Evolutionary conservation across 1,140 invertebrate genomes (phyloP).

Genomic region (Calosoma granatense): DNA sequence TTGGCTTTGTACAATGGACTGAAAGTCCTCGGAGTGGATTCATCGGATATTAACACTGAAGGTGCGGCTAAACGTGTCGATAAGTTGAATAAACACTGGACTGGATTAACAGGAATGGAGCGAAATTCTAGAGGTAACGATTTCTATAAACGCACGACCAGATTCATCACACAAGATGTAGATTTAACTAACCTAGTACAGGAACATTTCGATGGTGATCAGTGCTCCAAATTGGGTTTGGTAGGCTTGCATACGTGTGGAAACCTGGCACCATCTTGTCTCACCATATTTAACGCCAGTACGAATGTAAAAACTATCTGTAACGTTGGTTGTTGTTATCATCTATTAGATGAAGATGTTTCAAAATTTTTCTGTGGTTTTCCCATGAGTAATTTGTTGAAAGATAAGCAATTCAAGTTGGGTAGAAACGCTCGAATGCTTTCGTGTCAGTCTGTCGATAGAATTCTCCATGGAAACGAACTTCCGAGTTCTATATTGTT

Average conservation of each 20-base stretch:
- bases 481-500: slow-evolving; percentile 51
- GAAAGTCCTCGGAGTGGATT: slow-evolving; percentile 70
- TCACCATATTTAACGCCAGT: slow-evolving; percentile 59
- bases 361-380: slow-evolving; percentile 42
- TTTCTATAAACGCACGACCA: slow-evolving; percentile 37
- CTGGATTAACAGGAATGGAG: slow-evolving; percentile 27
- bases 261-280: slow-evolving; percentile 60
- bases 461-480: slow-evolving; percentile 45
- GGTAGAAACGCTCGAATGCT: slow-evolving; percentile 75
- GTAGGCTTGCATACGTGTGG: slow-evolving; percentile 86
- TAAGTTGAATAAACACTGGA: slow-evolving; percentile 46
- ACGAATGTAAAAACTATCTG: slow-evolving; percentile 49
- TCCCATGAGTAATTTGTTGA: slow-evolving; percentile 56
- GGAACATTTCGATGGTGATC: slow-evolving; percentile 34
- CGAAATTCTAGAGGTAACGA: slow-evolving; percentile 1
- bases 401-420: slow-evolving; percentile 41
- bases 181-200: slow-evolving; percentile 40
- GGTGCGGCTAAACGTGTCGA: slow-evolving; percentile 50
- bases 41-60: slow-evolving; percentile 49
- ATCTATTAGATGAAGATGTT: slow-evolving; percentile 50
- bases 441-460: slow-evolving; percentile 63
- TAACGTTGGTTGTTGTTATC: slow-evolving; percentile 85
- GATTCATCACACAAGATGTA: slow-evolving; percentile 38
- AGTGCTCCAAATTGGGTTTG: slow-evolving; percentile 39
- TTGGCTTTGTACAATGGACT: slow-evolving; percentile 58